These are phyloP conservation scores for Chondrosia reniformis DNA, from an alignment of 37 sponge, comb jelly and placozoan species.

Conservation along the genomic window DNA sequence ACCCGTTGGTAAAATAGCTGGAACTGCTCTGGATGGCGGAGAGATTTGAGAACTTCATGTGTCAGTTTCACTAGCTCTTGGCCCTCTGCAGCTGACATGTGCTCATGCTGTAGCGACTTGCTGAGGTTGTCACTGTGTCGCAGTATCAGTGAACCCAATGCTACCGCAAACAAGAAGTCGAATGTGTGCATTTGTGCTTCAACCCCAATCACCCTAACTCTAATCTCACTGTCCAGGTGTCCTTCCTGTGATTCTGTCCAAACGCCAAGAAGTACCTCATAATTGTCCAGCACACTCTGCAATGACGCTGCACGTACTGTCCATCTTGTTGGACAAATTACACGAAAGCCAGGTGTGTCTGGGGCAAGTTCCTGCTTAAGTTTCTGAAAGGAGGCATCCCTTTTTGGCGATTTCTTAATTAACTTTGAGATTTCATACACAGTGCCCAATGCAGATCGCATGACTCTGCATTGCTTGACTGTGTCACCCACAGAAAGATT, in stretches of 20 bases:
- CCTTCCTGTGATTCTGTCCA: not conserved
- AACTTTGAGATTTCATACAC: conserved; percentile 23
- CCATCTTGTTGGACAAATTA: conserved; percentile 33
- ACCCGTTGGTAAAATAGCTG: conserved; percentile 5
- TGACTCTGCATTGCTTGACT: conserved; percentile 2
- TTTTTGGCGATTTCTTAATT: conserved; percentile 22
- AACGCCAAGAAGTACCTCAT: conserved; percentile 13
- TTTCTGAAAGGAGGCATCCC: conserved; percentile 25
- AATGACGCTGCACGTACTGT: conserved; percentile 28
- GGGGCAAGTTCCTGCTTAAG: conserved; percentile 26
- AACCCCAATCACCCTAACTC: conserved; percentile 21
- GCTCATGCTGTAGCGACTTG: conserved; percentile 29
- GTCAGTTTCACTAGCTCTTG: conserved; percentile 34
- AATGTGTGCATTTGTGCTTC: conserved; percentile 46
- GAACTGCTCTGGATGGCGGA: conserved; percentile 33
- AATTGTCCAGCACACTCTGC: conserved; percentile 33
- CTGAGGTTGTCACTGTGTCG: conserved; percentile 48
- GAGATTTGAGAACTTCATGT: not conserved
- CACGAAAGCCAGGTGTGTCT: conserved; percentile 21
- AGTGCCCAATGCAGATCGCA: not conserved
- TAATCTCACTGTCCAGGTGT: conserved; percentile 14
- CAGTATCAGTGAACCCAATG: not conserved
- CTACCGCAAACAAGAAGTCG: conserved; percentile 28
- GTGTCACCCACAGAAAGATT: conserved; percentile 9
- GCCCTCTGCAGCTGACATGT: conserved; percentile 39